A percentile compares a stretch with the other conserved stretches of the same genome.
phyloP scores from a whole-genome alignment of 2,797 vertebrate genomes.

The Odontamblyopus rebecca region DNA sequence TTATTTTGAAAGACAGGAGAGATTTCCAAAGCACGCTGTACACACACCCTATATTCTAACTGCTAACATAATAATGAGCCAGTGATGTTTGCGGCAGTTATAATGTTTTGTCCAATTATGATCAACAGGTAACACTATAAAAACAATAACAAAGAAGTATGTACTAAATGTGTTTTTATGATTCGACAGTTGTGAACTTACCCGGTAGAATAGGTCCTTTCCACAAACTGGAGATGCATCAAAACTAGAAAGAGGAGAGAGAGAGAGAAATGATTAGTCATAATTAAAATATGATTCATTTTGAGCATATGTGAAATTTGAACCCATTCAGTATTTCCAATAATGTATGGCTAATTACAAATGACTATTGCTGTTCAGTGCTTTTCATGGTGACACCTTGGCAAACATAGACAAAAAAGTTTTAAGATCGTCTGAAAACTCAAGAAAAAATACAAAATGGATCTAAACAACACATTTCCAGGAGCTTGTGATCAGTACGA shows the following conservation, averaged over 20 bases:
- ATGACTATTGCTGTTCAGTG: no score
- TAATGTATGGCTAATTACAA: no score
- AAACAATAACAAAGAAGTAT: background rate
- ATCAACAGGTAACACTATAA: background rate
- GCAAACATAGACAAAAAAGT: no score
- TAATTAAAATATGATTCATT: no score
- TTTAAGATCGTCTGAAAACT: no score
- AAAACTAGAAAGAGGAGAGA: slow-evolving; percentile 1
- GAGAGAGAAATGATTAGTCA: no score
- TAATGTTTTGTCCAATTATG: slow-evolving; percentile 8
- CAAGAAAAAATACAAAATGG: no score
- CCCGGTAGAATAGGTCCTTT: background rate
- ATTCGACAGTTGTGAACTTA: background rate
- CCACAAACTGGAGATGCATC: background rate
- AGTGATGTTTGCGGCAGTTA: background rate
- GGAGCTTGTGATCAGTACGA: no score
- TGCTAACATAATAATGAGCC: slow-evolving; percentile 28
- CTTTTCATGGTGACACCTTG: no score
- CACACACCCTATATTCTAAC: slow-evolving; percentile 41
- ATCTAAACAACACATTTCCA: no score
- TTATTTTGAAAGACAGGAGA: slow-evolving; percentile 51
- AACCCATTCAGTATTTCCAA: no score
- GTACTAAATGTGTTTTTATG: background rate
- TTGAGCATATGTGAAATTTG: background rate
- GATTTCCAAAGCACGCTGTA: slow-evolving; percentile 19